phyloP scores from a whole-genome alignment of 2,113 vertebrate species.

The Limnothrissa miodon region DNA sequence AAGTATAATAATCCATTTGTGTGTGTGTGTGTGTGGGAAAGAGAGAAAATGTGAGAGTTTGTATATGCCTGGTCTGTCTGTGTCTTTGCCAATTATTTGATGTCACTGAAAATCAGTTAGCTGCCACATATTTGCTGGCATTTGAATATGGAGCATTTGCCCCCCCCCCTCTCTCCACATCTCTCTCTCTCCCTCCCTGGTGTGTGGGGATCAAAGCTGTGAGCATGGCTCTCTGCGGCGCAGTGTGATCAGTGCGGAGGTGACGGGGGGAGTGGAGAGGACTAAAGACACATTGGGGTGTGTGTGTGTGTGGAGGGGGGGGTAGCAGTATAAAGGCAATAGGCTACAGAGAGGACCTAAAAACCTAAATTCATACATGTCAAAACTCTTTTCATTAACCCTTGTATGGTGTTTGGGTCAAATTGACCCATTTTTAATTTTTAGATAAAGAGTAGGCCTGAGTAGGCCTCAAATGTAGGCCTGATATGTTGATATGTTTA shows the following conservation, averaged over 20 bases:
- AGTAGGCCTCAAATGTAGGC: too few species aligned
- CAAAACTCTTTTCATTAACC: too few species aligned
- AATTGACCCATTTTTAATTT: too few species aligned
- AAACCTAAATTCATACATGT: neutral
- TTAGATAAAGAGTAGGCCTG: too few species aligned
- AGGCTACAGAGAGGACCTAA: neutral
- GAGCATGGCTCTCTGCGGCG: constrained; percentile 64
- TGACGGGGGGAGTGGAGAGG: neutral
- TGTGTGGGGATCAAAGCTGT: constrained; percentile 63
- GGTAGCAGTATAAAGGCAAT: neutral
- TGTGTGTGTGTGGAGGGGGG: neutral
- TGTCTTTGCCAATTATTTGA: constrained; percentile 12
- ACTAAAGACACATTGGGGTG: neutral
- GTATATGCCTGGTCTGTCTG: neutral
- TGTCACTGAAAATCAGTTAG: constrained; percentile 14
- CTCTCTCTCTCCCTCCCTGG: constrained; percentile 38
- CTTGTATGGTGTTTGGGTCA: too few species aligned
- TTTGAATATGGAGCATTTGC: neutral
- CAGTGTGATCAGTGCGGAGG: constrained; percentile 60
- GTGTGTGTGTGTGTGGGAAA: neutral
- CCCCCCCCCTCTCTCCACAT: neutral
- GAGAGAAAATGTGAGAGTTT: neutral
- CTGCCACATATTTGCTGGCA: neutral
- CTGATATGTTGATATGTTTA: too few species aligned
- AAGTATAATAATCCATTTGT: too few species aligned